A percentile compares a stretch with the other conserved stretches of the same genome.
These are phyloP conservation scores for Acanthurus leucopareius DNA, from an alignment of 2,797 vertebrate species.

Conservation along the genomic window DNA sequence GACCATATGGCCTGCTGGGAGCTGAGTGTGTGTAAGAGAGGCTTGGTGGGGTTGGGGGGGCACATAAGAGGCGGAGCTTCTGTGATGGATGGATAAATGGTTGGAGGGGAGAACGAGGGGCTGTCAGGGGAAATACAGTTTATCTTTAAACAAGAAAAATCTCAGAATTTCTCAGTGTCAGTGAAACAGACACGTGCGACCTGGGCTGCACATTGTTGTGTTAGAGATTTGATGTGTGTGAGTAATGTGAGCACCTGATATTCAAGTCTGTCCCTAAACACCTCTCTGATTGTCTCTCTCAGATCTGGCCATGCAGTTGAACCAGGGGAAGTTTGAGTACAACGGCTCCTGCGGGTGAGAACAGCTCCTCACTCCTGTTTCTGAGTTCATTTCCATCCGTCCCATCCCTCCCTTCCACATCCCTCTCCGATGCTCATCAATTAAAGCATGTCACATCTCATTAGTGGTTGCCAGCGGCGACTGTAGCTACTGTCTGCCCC, in stretches of 20 bases:
- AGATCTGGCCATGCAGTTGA: slow-evolving; percentile 99
- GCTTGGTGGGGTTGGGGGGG: slow-evolving; percentile 57
- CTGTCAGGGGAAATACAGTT: slow-evolving; percentile 12
- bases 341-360: slow-evolving; percentile 99
- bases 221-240: background rate
- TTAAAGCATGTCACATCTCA: slow-evolving; percentile 84
- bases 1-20: slow-evolving; percentile 85
- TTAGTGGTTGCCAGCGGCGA: slow-evolving; percentile 80
- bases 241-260: background rate
- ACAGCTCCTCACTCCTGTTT: slow-evolving; percentile 49
- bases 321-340: slow-evolving; percentile 99
- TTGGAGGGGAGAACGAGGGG: slow-evolving; percentile 5
- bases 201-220: background rate
- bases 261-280: slow-evolving; percentile 6
- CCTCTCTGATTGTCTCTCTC: slow-evolving; percentile 68
- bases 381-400: slow-evolving; percentile 6
- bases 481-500: slow-evolving; percentile 71
- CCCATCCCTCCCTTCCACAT: slow-evolving; percentile 8
- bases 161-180: background rate
- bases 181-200: slow-evolving; percentile 63
- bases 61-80: slow-evolving; percentile 23
- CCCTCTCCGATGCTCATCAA: slow-evolving; percentile 77
- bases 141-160: background rate
- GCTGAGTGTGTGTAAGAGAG: slow-evolving; percentile 44
- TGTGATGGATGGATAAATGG: slow-evolving; percentile 24